A percentile compares a stretch with the other conserved stretches of the same genome.
Evolutionary conservation across 92 coral and sea anemone genomes (phyloP).

Genomic region (Pocillopora meandrina): DNA sequence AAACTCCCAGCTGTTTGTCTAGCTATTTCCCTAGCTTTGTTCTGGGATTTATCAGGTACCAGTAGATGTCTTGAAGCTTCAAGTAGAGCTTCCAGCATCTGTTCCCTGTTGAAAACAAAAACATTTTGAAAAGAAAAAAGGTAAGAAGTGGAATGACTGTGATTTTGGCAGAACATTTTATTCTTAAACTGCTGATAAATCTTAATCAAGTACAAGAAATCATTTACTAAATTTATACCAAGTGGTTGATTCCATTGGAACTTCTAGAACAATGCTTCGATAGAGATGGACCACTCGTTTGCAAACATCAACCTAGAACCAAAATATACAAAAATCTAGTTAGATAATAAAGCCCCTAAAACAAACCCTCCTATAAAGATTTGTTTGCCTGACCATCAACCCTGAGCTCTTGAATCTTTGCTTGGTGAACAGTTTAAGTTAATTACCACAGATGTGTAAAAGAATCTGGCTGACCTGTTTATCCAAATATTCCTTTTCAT

Average conservation of each 20-base stretch:
- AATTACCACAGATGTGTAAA: neutral
- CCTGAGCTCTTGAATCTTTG: neutral
- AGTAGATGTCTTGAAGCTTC: conserved; percentile 83
- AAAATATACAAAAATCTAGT: neutral
- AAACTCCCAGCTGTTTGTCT: conserved; percentile 80
- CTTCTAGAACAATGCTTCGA: conserved; percentile 87
- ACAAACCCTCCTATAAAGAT: neutral
- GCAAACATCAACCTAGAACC: conserved; percentile 83
- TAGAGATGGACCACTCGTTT: conserved; percentile 90
- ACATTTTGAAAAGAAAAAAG: neutral
- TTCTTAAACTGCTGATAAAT: neutral
- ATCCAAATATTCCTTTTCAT: conserved; percentile 51
- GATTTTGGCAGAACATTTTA: neutral
- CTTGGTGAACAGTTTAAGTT: neutral
- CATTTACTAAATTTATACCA: conserved; percentile 45
- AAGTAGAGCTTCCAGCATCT: conserved; percentile 80
- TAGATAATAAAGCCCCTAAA: neutral
- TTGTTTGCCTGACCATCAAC: neutral
- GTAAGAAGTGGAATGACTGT: neutral
- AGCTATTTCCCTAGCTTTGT: conserved; percentile 58
- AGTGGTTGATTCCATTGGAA: conserved; percentile 77
- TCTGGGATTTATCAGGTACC: conserved; percentile 58
- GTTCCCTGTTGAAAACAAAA: conserved; percentile 71
- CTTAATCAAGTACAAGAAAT: neutral
- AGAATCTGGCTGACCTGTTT: conserved; percentile 66